Conservation (phyloP, 2,797 vertebrate genomes). For the Botia kubotai region DNA sequence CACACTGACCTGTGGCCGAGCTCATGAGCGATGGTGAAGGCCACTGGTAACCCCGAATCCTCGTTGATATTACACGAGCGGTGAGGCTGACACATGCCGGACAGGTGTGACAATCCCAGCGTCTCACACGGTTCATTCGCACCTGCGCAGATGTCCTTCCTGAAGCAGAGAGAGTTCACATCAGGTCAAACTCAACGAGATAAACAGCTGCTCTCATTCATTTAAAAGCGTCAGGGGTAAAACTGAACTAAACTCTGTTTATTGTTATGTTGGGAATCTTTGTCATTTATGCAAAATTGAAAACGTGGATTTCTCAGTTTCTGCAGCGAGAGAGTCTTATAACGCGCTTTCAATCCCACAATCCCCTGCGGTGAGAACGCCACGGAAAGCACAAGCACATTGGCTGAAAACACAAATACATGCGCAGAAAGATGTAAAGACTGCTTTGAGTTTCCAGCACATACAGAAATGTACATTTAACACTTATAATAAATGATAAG, state of each 20-base stretch:
- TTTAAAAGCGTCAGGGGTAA: slow-evolving; percentile 17
- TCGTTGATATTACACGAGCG: slow-evolving; percentile 98
- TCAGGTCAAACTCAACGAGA: slow-evolving; percentile 35
- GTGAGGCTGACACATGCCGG: slow-evolving; percentile 95
- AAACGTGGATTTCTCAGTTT: no score
- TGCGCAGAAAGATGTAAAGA: no score
- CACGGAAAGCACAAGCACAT: no score
- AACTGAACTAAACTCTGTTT: neutral
- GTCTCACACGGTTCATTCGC: slow-evolving; percentile 95
- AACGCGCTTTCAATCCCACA: no score
- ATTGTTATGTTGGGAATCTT: slow-evolving; percentile 5
- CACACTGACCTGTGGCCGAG: slow-evolving; percentile 91
- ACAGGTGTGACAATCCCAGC: slow-evolving; percentile 93
- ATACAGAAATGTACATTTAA: no score
- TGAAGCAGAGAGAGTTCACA: slow-evolving; percentile 62
- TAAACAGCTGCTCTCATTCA: neutral
- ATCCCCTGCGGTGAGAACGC: no score
- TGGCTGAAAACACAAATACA: no score
- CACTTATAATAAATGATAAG: no score
- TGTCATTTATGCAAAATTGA: slow-evolving; percentile 2
- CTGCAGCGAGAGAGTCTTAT: no score
- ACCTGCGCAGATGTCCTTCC: slow-evolving; percentile 95
- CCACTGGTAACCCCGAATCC: slow-evolving; percentile 93
- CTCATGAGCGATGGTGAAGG: slow-evolving; percentile 96
- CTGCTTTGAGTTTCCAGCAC: no score